Percentiles rank a stretch among this genome's conserved stretches.
Evolutionary conservation across 2,797 vertebrate species (phyloP).

Genomic region (Myotis planiceps): DNA sequence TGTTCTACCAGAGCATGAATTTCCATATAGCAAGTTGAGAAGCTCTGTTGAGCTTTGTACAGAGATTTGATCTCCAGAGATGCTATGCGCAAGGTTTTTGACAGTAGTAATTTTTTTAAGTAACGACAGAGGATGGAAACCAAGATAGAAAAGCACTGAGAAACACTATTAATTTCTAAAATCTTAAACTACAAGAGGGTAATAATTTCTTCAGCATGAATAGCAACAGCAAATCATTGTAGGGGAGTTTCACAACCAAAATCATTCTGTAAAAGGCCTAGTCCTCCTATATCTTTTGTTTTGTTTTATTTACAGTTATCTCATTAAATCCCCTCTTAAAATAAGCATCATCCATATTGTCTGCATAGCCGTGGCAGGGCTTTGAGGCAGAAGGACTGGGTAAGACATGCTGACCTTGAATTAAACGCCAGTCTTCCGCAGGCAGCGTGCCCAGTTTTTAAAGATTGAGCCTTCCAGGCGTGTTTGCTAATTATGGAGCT

Average conservation of each 20-base stretch:
- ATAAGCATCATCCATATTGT: background rate
- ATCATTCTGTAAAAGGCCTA: background rate
- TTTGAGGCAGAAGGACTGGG: background rate
- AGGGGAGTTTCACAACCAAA: background rate
- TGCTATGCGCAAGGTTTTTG: constrained; percentile 19
- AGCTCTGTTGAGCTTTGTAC: background rate
- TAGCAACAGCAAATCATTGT: background rate
- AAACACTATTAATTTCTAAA: background rate
- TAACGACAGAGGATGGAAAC: background rate
- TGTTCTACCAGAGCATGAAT: constrained; percentile 27
- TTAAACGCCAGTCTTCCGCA: background rate
- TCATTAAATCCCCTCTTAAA: constrained; percentile 12
- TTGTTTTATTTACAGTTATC: constrained; percentile 2
- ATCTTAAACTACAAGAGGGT: background rate
- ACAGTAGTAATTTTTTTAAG: background rate
- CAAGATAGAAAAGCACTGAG: background rate
- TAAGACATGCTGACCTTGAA: constrained; percentile 64
- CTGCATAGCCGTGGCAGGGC: background rate
- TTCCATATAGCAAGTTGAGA: constrained; percentile 17
- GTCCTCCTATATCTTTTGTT: background rate
- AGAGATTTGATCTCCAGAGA: background rate
- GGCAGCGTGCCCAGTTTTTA: constrained; percentile 30
- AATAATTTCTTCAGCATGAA: background rate
- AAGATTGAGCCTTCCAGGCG: background rate
- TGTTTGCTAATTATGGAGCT: constrained; percentile 50